Evolutionary conservation across 1,140 invertebrate species (phyloP), one percentile per base, ranked within the genome.

Genomic region (Globodera ellingtonae): DNA sequence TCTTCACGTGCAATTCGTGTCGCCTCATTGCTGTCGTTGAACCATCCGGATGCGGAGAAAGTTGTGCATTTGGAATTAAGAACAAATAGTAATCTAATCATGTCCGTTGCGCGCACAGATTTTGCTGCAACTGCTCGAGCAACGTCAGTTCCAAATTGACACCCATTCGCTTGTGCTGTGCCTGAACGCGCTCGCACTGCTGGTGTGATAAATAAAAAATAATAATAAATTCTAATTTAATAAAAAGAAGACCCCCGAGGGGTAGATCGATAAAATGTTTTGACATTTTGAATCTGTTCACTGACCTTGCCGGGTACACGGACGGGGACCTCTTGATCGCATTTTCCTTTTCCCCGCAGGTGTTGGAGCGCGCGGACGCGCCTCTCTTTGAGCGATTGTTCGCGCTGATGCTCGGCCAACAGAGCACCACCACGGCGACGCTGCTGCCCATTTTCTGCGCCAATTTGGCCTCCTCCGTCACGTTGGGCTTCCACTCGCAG

Each of bases 31-130:
- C 79, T 87, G 35, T 79, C 87, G 46, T 72, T 83, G 18, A 80
- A 80, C 62, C 83, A 87, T 79, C 81, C 75, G 5, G 85, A 86
- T 46, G 86, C 86, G 18, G 86, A 87, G 69, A 84, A 87, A 74
- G 73, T 84, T 24, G 48, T 10, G 9, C 21, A 59, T 48, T 62
- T 21, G 13, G 21, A 56, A 74, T 56, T 21, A 7, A 24, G 24
- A 21, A 6, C 3, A 80, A 21, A 48, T 85, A 3, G 46, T 3
- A 35, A 5, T 18, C n/a, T 0, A 24, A 69, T 80, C 62, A 75
- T 62, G 4, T 52, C 0, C 13, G 4, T 48, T 48, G 10, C 35
- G 35, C 35, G n/a, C 62, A 77, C 69, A 84, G 80, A 81, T 87
- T 35, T 71, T 87, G n/a, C 75, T 87, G 0, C 66, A 79, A 21